Percentiles rank a stretch among this genome's conserved stretches.
These are phyloP conservation scores for Nephila pilipes DNA, from an alignment of 1,140 invertebrate species.

Conservation along the genomic window DNA sequence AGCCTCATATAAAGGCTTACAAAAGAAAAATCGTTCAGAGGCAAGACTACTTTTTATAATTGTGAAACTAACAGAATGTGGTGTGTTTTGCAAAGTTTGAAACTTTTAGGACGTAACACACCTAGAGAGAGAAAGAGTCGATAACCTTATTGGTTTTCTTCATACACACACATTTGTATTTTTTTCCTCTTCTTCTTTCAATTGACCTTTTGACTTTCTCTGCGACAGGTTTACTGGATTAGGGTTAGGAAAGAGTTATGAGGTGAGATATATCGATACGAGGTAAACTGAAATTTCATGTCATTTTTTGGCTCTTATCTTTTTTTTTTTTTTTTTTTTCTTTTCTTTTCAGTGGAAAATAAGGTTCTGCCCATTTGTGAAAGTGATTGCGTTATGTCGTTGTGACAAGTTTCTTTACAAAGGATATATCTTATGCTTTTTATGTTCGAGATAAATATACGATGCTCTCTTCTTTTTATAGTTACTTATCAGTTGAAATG, in stretches of 20 bases:
- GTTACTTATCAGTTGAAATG: too few relatives aligned
- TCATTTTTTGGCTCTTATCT: background rate
- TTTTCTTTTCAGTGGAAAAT: background rate
- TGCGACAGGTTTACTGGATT: slow-evolving; percentile 17
- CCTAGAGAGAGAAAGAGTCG: too few relatives aligned
- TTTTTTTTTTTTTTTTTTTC: background rate
- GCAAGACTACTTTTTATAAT: background rate
- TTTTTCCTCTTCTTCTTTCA: background rate
- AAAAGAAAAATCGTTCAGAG: background rate
- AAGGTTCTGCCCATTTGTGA: background rate
- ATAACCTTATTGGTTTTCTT: slow-evolving; percentile 35
- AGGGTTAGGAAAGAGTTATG: slow-evolving; percentile 8
- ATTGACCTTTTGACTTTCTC: slow-evolving; percentile 38
- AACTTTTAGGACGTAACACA: background rate
- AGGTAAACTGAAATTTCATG: slow-evolving; percentile 1
- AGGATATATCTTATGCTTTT: background rate
- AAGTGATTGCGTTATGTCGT: background rate
- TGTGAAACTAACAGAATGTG: background rate
- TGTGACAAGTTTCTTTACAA: background rate
- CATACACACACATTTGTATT: background rate
- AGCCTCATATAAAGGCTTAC: background rate
- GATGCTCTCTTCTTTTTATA: too few relatives aligned
- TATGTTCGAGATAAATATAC: too few relatives aligned
- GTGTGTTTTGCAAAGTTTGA: background rate
- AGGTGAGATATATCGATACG: slow-evolving; percentile 20